Evolutionary conservation across 2,797 vertebrate species (phyloP).

Genomic region (Mycteria americana): DNA sequence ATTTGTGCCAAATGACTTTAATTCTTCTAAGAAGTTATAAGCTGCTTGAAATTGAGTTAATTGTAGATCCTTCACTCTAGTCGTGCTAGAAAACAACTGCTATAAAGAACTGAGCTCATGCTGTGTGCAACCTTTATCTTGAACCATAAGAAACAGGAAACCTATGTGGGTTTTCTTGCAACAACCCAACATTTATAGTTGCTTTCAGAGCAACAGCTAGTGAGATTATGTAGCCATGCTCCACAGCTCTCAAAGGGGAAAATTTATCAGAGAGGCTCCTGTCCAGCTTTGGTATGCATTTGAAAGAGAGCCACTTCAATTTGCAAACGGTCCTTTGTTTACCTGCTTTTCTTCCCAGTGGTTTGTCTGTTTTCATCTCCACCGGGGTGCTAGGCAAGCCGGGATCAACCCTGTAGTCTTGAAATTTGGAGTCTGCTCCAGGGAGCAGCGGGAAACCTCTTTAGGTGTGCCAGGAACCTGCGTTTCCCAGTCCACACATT

Average conservation of each 20-base stretch:
- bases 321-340: constrained; percentile 18
- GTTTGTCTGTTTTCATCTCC: constrained; percentile 24
- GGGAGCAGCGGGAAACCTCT: not conserved
- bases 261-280: not conserved
- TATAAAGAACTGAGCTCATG: not conserved
- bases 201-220: constrained; percentile 37
- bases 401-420: not conserved
- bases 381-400: not conserved
- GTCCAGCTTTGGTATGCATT: not conserved
- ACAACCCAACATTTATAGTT: not conserved
- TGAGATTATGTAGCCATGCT: constrained; percentile 9
- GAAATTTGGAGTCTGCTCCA: not conserved
- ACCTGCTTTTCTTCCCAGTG: not conserved
- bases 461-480: not conserved
- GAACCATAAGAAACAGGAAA: constrained; percentile 66
- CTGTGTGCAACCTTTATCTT: constrained; percentile 27
- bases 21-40: not conserved
- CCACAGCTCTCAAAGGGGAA: not conserved
- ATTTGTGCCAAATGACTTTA: not conserved
- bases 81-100: not conserved
- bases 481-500: not conserved
- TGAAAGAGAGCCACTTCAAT: not conserved
- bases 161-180: constrained; percentile 50
- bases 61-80: not conserved
- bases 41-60: not conserved